Percentiles rank a stretch among this genome's conserved stretches.
Conservation (phyloP, 2,797 vertebrate species). For the Emys orbicularis region DNA sequence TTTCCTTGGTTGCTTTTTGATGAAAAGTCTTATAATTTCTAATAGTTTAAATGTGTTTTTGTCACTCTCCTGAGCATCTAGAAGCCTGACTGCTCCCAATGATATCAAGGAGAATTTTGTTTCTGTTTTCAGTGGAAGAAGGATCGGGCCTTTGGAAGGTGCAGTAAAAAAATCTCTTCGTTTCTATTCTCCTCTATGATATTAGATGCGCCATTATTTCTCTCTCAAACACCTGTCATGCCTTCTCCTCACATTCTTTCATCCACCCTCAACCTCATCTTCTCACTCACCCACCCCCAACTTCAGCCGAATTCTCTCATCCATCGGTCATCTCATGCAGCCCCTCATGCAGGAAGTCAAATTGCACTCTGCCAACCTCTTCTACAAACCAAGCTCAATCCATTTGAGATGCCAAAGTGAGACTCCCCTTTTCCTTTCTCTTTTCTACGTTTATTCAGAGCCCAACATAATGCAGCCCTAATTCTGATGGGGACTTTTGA, state of each 20-base stretch:
- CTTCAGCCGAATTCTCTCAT: background rate
- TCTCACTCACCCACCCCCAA: background rate
- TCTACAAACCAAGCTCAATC: background rate
- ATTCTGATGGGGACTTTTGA: background rate
- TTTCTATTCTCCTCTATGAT: background rate
- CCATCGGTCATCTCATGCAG: background rate
- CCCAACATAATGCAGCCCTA: background rate
- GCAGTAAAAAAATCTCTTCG: fast-evolving
- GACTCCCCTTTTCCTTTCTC: background rate
- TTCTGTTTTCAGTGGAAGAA: background rate
- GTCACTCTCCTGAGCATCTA: fast-evolving
- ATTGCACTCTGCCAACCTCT: background rate
- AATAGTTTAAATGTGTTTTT: fast-evolving
- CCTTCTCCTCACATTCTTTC: background rate
- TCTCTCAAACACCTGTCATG: background rate
- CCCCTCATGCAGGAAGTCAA: background rate
- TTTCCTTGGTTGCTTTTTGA: background rate
- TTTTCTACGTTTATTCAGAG: background rate
- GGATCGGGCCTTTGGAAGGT: background rate
- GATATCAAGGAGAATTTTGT: background rate
- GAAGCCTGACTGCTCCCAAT: fast-evolving
- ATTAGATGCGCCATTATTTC: fast-evolving
- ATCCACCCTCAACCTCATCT: background rate
- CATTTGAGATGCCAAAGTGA: background rate
- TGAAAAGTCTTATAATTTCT: background rate